Base-by-base conservation (phyloP, 2,888 invertebrate genomes). In the Orthosia gracilis region DNA sequence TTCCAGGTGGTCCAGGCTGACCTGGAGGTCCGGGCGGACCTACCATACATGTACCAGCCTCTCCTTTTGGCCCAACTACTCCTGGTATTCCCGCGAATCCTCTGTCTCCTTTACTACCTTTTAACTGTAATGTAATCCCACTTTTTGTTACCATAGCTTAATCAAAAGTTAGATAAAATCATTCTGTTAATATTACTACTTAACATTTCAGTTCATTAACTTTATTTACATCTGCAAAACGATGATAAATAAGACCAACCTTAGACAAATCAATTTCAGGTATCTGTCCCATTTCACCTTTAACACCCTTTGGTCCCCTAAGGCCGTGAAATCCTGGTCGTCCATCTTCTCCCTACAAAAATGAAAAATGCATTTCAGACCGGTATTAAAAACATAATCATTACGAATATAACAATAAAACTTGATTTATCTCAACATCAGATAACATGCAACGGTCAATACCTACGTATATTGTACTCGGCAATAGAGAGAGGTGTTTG, bases 11-110 rank as follows among this genome's bases (percentile, higher is more conserved):
- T 4, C 47, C 67, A 31, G 59, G 47, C 2, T 5, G 67, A 3
- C 40, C 67, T 47, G 58, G 67, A n/a, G 58, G 49, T 49, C 49
- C 61, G 7, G 49, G 52, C 15, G 40, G 40, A 45, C n/a, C 50
- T 23, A 23, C 45, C 15, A 0, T 1, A 45, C 40, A 45, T 54
- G 1, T 23, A 9, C 69, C 69, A 45, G 69, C 47, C 2, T n/a
- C 26, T 26, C 67, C 68, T 61, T 31, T 31, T 21, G 31, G 49
- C 4, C 61, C 68, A 4, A 50, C 61, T 47, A 17, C 3, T 57
- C 57, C 66, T 58, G 26, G 11, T 11, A 11, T 15, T 5, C 58
- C 67, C 4, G 12, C 0, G 11, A 1, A 4, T 1, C 67, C 67
- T 12, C 4, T 59, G 9, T 67, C 58, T 21, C 67, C 67, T 26